Base-by-base conservation (phyloP, 1,140 invertebrate species). In the Ceratitis capitata region DNA sequence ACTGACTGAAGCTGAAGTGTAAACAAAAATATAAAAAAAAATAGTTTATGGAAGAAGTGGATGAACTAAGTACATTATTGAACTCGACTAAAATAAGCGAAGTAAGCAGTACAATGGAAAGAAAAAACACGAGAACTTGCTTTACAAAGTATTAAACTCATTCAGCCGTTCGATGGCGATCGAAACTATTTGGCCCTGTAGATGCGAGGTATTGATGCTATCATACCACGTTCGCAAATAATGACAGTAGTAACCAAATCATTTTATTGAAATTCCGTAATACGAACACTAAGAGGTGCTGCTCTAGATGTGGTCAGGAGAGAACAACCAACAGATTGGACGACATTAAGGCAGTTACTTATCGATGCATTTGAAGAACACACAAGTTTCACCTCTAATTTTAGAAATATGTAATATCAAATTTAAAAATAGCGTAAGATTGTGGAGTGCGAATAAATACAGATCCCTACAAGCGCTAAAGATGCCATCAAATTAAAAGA, bases 351-450 rank as follows among this genome's bases (percentile, higher is more conserved):
- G 53, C 23, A 84, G 32, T n/a, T 84, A 4, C 51, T 84, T 29
- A 61, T 84, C 14, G 56, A 84, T 32, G 83, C 49, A 39, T 83
- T 83, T 23, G 82, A 47, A 7, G 82, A 85, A 35, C 58, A 64
- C 23, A 74, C 29, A 39, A 47, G 39, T 85, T 32, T 42, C 7
- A 85, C 23, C n/a, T 35, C 58, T 64, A 2, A 84, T 84, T 39
- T 47, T 84, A 64, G 12, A 85, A 69, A 49, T 85, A 49, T 42
- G 32, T 53, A 82, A 85, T 58, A 85, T 82, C 14, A 82, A 82
- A 82, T 85, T 82, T 53, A 85, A 82, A 58, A 82, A 42, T 39
- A 82, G 39, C 51, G 85, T 85, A 42, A 82, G n/a, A 45, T 7
- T 35, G 6, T 82, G 56, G 32, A 58, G 69, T 39, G 69, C 82